Evolutionary conservation across 2,113 vertebrate species (phyloP).

Genomic region (Chaetodon trifascialis): DNA sequence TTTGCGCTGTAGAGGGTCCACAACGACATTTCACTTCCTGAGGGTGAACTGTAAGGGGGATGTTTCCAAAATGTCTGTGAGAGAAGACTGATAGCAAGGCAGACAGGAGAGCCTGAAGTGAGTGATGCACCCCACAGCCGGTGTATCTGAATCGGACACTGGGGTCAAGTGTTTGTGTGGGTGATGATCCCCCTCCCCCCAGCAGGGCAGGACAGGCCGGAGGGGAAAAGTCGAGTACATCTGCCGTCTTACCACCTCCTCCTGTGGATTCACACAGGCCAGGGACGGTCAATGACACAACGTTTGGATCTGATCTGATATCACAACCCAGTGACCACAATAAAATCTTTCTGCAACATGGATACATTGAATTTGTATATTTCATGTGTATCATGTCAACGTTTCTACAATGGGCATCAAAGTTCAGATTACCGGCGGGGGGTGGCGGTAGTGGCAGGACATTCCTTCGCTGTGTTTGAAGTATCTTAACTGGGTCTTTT

Average conservation of each 20-base stretch:
- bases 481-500: no score
- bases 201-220: not conserved
- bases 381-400: no score
- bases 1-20: not conserved
- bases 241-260: slow-evolving; percentile 25
- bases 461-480: no score
- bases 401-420: no score
- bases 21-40: slow-evolving; percentile 26
- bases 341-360: no score
- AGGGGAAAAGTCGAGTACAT: slow-evolving; percentile 27
- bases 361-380: no score
- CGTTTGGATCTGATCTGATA: not conserved
- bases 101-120: slow-evolving; percentile 45
- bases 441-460: no score
- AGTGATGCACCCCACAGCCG: not conserved
- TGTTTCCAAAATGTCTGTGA: slow-evolving; percentile 34
- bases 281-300: accelerated
- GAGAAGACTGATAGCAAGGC: slow-evolving; percentile 29
- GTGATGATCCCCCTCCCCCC: not conserved
- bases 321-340: no score
- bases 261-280: slow-evolving; percentile 32
- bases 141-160: not conserved
- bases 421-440: no score
- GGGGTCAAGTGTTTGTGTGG: slow-evolving; percentile 25
- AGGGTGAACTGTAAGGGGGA: slow-evolving; percentile 1